Conservation (phyloP, 2,888 invertebrate genomes). For the Euphydryas editha region DNA sequence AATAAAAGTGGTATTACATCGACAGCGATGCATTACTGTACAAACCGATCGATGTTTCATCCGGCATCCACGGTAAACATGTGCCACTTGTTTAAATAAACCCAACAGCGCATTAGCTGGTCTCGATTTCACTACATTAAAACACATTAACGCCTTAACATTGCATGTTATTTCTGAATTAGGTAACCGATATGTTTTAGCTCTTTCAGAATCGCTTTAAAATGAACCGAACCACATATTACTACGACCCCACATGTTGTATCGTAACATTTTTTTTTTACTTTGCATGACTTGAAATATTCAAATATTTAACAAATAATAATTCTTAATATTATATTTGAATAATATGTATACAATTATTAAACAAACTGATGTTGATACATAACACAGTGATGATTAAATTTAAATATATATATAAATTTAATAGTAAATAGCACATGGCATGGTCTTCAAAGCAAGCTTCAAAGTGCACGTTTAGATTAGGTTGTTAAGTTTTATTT, state of each 20-base stretch:
- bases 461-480: too few species aligned
- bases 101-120: slow-evolving; percentile 77
- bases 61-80: slow-evolving; percentile 79
- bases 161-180: slow-evolving; percentile 73
- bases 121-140: slow-evolving; percentile 82
- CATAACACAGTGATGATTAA: too few species aligned
- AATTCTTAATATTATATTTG: too few species aligned
- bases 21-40: slow-evolving; percentile 77
- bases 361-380: too few species aligned
- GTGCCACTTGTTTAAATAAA: slow-evolving; percentile 83
- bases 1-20: slow-evolving; percentile 65
- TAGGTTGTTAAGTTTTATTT: too few species aligned
- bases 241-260: not conserved
- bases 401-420: too few species aligned
- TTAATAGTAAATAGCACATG: too few species aligned
- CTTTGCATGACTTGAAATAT: too few species aligned
- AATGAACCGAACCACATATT: not conserved
- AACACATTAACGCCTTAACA: slow-evolving; percentile 80
- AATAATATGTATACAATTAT: too few species aligned
- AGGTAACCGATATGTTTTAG: slow-evolving; percentile 48
- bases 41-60: slow-evolving; percentile 81
- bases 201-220: slow-evolving; percentile 9
- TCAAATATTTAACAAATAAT: too few species aligned
- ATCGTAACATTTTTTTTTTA: not conserved
- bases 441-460: too few species aligned